Evolutionary conservation across 2,888 invertebrate species (phyloP), one percentile per base, ranked within the genome.

Genomic region (Cerastoderma edule): DNA sequence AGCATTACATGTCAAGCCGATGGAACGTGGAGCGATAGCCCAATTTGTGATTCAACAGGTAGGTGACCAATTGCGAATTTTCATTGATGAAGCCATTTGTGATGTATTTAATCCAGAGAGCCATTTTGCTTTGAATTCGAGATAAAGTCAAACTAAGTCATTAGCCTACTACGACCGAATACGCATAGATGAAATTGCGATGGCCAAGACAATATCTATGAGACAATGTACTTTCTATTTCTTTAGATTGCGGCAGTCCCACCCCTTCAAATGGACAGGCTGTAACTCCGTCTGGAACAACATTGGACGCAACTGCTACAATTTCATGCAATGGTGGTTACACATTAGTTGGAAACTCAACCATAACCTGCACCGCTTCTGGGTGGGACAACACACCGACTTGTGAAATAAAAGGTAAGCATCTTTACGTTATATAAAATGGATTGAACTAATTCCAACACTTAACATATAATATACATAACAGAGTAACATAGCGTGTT

Each of bases 21-120:
- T 27, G 63, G 53, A 24, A 73, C 53, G 16, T 73, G 67, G 73
- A 56, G 32, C 27, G 69, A n/a, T n/a, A n/a, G n/a, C n/a, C n/a
- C n/a, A n/a, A n/a, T n/a, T n/a, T n/a, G n/a, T n/a, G n/a, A n/a
- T n/a, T n/a, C n/a, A n/a, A n/a, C n/a, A n/a, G n/a, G n/a, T n/a
- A n/a, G n/a, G n/a, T n/a, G n/a, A n/a, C n/a, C n/a, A n/a, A n/a
- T n/a, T n/a, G n/a, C n/a, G n/a, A n/a, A n/a, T n/a, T n/a, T n/a
- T n/a, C n/a, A n/a, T n/a, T n/a, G n/a, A n/a, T n/a, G n/a, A n/a
- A n/a, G n/a, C n/a, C n/a, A n/a, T n/a, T n/a, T n/a, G n/a, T n/a
- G n/a, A n/a, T n/a, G n/a, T n/a, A n/a, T n/a, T n/a, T n/a, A n/a
- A n/a, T n/a, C n/a, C n/a, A n/a, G n/a, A n/a, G n/a, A n/a, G n/a